Base-by-base conservation (phyloP, 2,888 invertebrate genomes). In the Acanthopleura granulata region DNA sequence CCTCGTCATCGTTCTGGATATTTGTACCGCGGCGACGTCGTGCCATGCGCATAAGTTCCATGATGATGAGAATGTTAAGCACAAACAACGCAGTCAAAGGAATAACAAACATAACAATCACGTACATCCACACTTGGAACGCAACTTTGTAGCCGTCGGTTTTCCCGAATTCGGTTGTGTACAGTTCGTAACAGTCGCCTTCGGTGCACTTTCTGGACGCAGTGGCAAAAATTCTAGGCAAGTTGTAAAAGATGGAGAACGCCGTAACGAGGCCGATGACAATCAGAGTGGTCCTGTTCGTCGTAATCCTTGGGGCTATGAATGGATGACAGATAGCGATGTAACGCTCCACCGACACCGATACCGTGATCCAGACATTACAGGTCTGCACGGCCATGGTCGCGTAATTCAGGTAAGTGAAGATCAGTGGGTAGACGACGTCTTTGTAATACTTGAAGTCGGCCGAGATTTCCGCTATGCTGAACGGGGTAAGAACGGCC, bases 291-390 rank as follows among this genome's bases (percentile, higher is more conserved):
- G 85, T 86, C 12, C 75, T 79, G 62, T 83, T 83, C 11, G 84
- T 85, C 73, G 85, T 85, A 30, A 86, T 79, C n/a, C 82, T 79
- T 25, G 83, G 79, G 0, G 87, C 84, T 71, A 79, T 83, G 76
- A 88, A 87, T 22, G 89, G 89, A 72, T 86, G 85, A 76, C 89
- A 89, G 57, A 89, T 88, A 49, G 87, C 84, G 27, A 87, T 85
- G 77, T 87, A 89, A 1, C 89, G 82, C 76, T 89, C 88, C 40
- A 88, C 83, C 0, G 88, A 85, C 25, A 89, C 88, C 0, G 86
- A 84, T 49, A 89, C 85, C 0, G 88, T 89, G 18, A 87, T 81
- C 86, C 88, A 88, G 1, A 89, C 86, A 72, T 87, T 89, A 72
- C 84, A 81, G 74, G 86, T 83, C 76, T 89, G 89, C 27, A 87